phyloP scores from a whole-genome alignment of 2,797 vertebrate genomes.

The Etheostoma perlongum region DNA sequence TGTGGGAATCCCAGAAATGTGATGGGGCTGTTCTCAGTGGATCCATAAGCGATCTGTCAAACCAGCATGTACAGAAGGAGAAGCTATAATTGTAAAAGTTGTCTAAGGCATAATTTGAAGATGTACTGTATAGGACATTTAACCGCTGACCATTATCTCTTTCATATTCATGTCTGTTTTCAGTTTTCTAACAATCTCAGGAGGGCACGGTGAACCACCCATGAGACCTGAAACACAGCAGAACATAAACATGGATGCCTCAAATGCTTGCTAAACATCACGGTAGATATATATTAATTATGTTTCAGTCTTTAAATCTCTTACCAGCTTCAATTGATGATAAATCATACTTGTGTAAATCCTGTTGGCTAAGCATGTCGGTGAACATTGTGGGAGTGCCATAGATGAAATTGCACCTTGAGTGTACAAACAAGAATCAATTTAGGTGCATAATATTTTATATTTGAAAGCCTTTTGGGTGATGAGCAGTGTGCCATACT shows the following conservation, averaged over 20 bases:
- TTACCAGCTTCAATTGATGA: constrained; percentile 87
- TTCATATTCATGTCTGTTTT: constrained; percentile 73
- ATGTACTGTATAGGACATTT: not conserved
- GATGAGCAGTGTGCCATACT: constrained; percentile 69
- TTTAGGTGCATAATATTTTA: not conserved
- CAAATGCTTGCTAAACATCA: not conserved
- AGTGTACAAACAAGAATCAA: not conserved
- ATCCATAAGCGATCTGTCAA: constrained; percentile 88
- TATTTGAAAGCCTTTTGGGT: not conserved
- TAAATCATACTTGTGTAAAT: constrained; percentile 84
- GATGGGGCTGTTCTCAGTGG: constrained; percentile 92
- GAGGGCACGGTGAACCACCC: constrained; percentile 71
- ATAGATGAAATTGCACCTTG: constrained; percentile 82
- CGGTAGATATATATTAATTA: not conserved
- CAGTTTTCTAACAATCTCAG: constrained; percentile 74
- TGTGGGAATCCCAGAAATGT: constrained; percentile 88
- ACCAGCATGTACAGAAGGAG: not conserved
- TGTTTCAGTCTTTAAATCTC: constrained; percentile 23
- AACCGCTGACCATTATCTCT: constrained; percentile 61
- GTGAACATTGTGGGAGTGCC: constrained; percentile 94
- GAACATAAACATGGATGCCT: not conserved
- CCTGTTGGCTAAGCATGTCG: constrained; percentile 87
- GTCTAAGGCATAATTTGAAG: not conserved
- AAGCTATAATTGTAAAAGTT: not conserved
- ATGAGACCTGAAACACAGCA: constrained; percentile 68